Evolutionary conservation across 2,888 invertebrate species (phyloP).

Genomic region (Exocentrus adspersus): DNA sequence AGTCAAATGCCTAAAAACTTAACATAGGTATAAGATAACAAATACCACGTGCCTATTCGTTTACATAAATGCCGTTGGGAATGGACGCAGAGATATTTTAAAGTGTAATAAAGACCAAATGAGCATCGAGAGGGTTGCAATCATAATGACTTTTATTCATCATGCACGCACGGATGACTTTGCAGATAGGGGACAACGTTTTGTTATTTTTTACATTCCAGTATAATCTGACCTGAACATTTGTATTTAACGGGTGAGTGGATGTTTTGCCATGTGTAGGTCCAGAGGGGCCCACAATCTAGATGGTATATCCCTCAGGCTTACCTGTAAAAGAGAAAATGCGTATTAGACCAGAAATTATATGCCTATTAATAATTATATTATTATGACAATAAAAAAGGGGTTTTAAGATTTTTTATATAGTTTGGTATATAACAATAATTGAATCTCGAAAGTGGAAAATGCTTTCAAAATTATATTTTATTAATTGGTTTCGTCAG

Average conservation of each 20-base stretch:
- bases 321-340: slow-evolving; percentile 5
- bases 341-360: neutral
- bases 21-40: no score
- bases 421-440: no score
- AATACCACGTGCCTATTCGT: no score
- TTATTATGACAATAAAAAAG: no score
- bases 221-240: neutral
- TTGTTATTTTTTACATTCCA: slow-evolving; percentile 4
- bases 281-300: neutral
- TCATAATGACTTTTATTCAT: slow-evolving; percentile 1
- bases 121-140: neutral
- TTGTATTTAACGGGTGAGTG: slow-evolving; percentile 1
- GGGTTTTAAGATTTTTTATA: no score
- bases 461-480: no score
- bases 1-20: no score
- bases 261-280: neutral
- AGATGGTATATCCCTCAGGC: neutral
- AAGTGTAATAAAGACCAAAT: neutral
- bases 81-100: neutral
- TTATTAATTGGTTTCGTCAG: no score
- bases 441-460: no score
- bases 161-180: neutral
- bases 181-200: neutral
- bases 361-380: no score
- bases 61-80: neutral